These are phyloP conservation scores for Cheilosia soror DNA, from an alignment of 2,888 invertebrate species.

Conservation along the genomic window DNA sequence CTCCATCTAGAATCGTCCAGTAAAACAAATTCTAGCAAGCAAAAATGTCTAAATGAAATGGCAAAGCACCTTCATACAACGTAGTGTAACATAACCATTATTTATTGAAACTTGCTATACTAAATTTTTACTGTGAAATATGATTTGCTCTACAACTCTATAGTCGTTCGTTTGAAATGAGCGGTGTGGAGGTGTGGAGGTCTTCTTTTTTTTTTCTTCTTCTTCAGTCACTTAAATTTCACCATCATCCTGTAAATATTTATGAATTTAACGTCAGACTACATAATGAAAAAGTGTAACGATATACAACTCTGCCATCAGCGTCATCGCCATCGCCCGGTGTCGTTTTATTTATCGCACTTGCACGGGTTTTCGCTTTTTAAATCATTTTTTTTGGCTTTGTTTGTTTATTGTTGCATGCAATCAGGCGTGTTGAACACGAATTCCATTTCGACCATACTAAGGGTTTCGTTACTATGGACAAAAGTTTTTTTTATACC, in stretches of 20 bases:
- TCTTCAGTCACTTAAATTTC: slow-evolving; percentile 26
- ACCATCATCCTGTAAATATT: slow-evolving; percentile 54
- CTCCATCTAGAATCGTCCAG: background rate
- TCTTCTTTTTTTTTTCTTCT: background rate
- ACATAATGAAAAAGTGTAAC: slow-evolving; percentile 54
- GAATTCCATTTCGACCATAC: slow-evolving; percentile 26
- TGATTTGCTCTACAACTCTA: background rate
- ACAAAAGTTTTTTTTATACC: background rate
- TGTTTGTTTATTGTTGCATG: slow-evolving; percentile 65
- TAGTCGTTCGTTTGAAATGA: background rate
- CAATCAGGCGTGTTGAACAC: slow-evolving; percentile 43
- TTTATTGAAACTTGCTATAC: slow-evolving; percentile 4
- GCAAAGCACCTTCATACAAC: background rate
- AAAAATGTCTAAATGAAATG: background rate
- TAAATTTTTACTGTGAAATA: background rate
- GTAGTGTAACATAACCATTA: slow-evolving; percentile 11
- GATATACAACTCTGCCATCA: slow-evolving; percentile 46
- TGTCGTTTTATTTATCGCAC: slow-evolving; percentile 46
- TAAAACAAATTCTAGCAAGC: background rate
- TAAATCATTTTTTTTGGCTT: background rate
- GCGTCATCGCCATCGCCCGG: slow-evolving; percentile 32
- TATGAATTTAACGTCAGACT: slow-evolving; percentile 52
- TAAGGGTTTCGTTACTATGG: background rate
- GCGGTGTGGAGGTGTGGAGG: background rate
- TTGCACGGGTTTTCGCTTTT: slow-evolving; percentile 28